Evolutionary conservation across 1,140 invertebrate species (phyloP).

Genomic region (Lucilia sericata): DNA sequence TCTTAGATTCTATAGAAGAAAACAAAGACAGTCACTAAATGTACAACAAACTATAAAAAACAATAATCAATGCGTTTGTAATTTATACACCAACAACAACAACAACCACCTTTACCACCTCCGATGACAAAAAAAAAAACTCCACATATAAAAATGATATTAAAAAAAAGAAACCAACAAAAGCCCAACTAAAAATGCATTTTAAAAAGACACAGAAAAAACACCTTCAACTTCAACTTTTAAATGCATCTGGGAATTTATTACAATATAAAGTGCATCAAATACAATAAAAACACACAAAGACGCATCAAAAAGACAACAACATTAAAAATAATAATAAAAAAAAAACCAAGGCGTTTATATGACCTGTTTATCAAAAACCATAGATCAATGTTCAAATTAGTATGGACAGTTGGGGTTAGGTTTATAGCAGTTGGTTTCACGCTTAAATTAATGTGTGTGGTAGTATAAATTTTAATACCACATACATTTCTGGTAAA

Average conservation of each 20-base stretch:
- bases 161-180: not conserved
- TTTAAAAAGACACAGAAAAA: not conserved
- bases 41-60: conserved; percentile 10
- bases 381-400: conserved; percentile 31
- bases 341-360: conserved; percentile 22
- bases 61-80: conserved; percentile 38
- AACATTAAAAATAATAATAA: not conserved
- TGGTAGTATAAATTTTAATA: too few species aligned
- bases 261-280: not conserved
- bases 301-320: not conserved
- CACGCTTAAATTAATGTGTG: too few species aligned
- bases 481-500: too few species aligned
- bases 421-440: not conserved
- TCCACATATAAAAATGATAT: not conserved
- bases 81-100: conserved; percentile 33
- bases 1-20: not conserved
- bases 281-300: not conserved
- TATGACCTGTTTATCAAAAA: conserved; percentile 30
- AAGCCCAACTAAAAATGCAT: not conserved
- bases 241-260: conserved; percentile 10
- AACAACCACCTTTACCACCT: not conserved
- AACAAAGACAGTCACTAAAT: too few species aligned
- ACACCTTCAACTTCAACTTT: not conserved
- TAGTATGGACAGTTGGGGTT: not conserved
- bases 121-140: not conserved